Base-by-base conservation (phyloP, 2,888 invertebrate species). In the Osmoderma eremita region DNA sequence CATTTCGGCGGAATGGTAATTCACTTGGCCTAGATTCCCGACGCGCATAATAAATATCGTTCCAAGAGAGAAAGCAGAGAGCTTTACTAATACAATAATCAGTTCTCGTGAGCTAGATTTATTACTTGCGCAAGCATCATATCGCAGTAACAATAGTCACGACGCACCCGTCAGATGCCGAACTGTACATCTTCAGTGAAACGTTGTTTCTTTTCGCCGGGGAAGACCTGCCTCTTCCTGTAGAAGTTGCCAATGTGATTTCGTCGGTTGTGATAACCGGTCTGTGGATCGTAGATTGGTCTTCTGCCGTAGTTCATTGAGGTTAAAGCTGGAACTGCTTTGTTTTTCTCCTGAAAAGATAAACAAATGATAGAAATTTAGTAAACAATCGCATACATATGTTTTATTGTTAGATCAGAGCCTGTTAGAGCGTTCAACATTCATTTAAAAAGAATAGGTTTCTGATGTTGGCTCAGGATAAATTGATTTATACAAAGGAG, bases 241-340 rank as follows among this genome's bases (percentile, higher is more conserved):
- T 78, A 77, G 65, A 82, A 79, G 54, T 78, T 77, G 2, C 64
- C 67, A 2, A 77, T 80, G 18, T 78, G 76, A 65, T 74, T 72
- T 12, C 70, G 69, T 56, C 79, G 72, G 36, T 76, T 75, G 69
- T 73, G 78, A 24, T 69, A 69, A 0, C 71, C 67, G 30, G 77
- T 77, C 3, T 71, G 71, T 4, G 69, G 65, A 67, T 81, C 82
- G 64, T 78, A 79, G 2, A 70, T 71, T 42, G 70, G 65, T 45
- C 80, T 72, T 63, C 78, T 75, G 39, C 82, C 82, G 70, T 83
- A 82, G 62, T 75, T 76, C 71, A 79, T 72, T 3, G 80, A 80
- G 0, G 78, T 78, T 17, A 81, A 69, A 13, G 77, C 79, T 10
- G 83, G 81, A n/a, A 83, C 76, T 0, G 79, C 71, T 68, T 82